Conservation (phyloP, 2,113 vertebrate genomes). For the Ophthalmolycus amberensis region DNA sequence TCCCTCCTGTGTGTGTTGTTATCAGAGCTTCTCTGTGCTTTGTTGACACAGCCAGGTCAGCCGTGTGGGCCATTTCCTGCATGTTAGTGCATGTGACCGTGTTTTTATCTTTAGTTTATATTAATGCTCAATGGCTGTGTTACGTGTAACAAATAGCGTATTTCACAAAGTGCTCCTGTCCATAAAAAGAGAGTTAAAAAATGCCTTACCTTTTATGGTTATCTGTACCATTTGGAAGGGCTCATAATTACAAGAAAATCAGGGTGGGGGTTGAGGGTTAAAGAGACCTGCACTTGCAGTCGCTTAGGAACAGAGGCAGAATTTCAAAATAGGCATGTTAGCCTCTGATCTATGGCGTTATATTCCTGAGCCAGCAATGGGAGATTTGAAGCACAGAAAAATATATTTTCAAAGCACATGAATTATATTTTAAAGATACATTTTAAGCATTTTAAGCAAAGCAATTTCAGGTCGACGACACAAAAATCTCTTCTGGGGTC, state of each 20-base stretch:
- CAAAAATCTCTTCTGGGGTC: neutral
- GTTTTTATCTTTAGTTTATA: neutral
- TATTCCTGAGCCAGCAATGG: neutral
- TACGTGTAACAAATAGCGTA: neutral
- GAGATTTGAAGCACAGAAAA: neutral
- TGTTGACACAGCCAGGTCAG: neutral
- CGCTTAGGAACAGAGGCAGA: neutral
- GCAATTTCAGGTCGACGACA: neutral
- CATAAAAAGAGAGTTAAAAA: neutral
- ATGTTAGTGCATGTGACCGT: neutral
- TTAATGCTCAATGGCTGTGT: neutral
- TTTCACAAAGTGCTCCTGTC: neutral
- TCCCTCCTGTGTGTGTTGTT: neutral
- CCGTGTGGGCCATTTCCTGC: neutral
- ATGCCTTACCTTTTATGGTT: neutral
- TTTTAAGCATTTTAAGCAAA: neutral
- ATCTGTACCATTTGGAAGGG: neutral
- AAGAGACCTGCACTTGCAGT: neutral
- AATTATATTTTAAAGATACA: neutral
- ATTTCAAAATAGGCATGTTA: constrained; percentile 8
- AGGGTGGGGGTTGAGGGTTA: neutral
- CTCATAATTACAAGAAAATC: neutral
- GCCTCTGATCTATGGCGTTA: neutral
- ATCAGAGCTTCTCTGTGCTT: too few species aligned
- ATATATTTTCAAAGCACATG: neutral